A percentile compares a stretch with the other conserved stretches of the same genome.
Conservation (phyloP, 1,140 invertebrate genomes). For the Drosophila punjabiensis region DNA sequence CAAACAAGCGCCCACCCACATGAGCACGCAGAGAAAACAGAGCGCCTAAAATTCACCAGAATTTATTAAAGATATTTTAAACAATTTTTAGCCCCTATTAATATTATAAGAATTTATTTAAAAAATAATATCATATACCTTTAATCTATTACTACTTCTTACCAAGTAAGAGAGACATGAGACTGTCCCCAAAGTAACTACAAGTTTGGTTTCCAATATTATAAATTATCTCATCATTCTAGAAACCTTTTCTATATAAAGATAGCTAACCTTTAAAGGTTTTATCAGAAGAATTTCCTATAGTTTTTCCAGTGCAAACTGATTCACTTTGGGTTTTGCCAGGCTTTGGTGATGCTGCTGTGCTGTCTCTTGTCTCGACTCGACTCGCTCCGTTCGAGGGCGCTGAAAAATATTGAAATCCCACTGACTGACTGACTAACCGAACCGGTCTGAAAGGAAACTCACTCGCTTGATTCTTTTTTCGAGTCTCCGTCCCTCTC, state of each 20-base stretch:
- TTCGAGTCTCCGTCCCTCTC: constrained; percentile 45
- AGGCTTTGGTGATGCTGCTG: constrained; percentile 39
- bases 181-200: neutral
- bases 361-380: constrained; percentile 32
- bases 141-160: too few species aligned
- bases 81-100: too few species aligned
- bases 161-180: neutral
- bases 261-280: neutral
- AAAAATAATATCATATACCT: too few species aligned
- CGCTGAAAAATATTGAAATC: constrained; percentile 80
- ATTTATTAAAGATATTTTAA: too few species aligned
- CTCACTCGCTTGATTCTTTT: constrained; percentile 10
- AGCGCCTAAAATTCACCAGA: too few species aligned
- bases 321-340: constrained; percentile 39
- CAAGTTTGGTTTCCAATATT: neutral
- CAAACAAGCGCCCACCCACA: constrained; percentile 10
- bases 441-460: constrained; percentile 44
- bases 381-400: constrained; percentile 43
- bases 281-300: neutral
- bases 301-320: constrained; percentile 10
- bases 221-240: neutral
- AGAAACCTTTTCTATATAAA: neutral
- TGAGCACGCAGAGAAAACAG: neutral
- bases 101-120: too few species aligned
- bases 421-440: constrained; percentile 73